Percentiles rank a stretch among this genome's conserved stretches.
Conservation (phyloP, 1,140 invertebrate species). For the Rhagoletis pomonella region DNA sequence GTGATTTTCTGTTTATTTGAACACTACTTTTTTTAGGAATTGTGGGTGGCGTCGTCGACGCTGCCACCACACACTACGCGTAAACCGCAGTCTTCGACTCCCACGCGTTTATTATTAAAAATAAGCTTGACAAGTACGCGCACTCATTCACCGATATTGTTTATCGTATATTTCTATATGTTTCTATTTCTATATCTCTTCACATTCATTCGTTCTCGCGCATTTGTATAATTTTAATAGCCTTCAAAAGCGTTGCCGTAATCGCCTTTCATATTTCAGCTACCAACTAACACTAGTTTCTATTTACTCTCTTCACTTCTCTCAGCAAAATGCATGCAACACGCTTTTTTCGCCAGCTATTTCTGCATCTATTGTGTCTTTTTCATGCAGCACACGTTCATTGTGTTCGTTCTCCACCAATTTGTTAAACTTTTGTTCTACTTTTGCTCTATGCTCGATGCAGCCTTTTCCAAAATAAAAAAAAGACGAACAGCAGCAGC, state of each 20-base stretch:
- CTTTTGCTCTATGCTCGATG: neutral
- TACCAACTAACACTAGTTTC: neutral
- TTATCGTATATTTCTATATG: neutral
- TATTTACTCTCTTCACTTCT: neutral
- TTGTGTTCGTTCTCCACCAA: neutral
- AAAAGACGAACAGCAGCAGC: neutral
- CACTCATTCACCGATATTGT: neutral
- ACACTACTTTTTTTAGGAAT: neutral
- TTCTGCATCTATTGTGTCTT: neutral
- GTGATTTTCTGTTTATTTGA: neutral
- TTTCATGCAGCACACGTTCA: neutral
- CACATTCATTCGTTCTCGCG: neutral
- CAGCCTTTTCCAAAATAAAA: conserved; percentile 10
- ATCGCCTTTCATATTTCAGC: conserved; percentile 9
- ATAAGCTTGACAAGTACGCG: too few relatives aligned
- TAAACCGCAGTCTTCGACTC: neutral
- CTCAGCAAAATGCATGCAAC: neutral
- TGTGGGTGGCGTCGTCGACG: neutral
- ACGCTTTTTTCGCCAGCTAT: neutral
- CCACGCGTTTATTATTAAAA: too few relatives aligned
- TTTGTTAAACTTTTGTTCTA: neutral
- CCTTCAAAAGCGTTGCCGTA: neutral
- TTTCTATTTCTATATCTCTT: neutral
- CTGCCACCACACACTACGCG: neutral
- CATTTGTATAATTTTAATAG: neutral